Conservation (phyloP, 2,888 invertebrate genomes). For the Pelosia muscerda region DNA sequence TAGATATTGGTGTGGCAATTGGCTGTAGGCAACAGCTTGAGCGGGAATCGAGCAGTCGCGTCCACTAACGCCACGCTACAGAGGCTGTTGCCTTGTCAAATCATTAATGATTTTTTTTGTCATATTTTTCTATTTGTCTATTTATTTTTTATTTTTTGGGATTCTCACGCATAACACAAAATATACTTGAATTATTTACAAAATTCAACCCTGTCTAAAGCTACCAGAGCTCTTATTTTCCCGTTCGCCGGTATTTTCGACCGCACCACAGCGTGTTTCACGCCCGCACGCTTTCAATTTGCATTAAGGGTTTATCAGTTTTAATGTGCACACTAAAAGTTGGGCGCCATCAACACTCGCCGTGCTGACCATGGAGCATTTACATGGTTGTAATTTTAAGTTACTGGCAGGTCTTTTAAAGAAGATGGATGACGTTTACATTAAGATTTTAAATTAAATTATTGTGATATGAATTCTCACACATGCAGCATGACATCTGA, state of each 20-base stretch:
- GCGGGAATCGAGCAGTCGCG: too few relatives aligned
- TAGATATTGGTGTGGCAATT: too few relatives aligned
- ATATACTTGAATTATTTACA: neutral
- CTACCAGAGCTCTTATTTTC: slow-evolving; percentile 35
- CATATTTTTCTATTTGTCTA: too few relatives aligned
- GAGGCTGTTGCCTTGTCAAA: too few relatives aligned
- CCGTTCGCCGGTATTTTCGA: slow-evolving; percentile 31
- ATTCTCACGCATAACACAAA: neutral
- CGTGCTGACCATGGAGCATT: slow-evolving; percentile 39
- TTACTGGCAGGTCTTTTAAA: slow-evolving; percentile 45
- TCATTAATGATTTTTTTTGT: too few relatives aligned
- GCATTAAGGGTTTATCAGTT: slow-evolving; percentile 67
- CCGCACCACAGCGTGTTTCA: slow-evolving; percentile 54
- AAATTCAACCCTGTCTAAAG: slow-evolving; percentile 27
- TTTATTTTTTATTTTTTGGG: too few relatives aligned
- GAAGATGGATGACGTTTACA: slow-evolving; percentile 42
- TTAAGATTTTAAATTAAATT: slow-evolving; percentile 14
- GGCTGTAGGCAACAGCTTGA: too few relatives aligned
- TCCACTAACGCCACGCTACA: too few relatives aligned
- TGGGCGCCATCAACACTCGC: slow-evolving; percentile 45
- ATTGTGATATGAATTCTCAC: neutral
- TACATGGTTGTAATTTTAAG: slow-evolving; percentile 45
- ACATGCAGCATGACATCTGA: too few relatives aligned
- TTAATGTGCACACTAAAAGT: slow-evolving; percentile 62
- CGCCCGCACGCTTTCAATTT: slow-evolving; percentile 65